These are phyloP conservation scores for Deilephila porcellus DNA, from an alignment of 2,888 invertebrate species.

Conservation along the genomic window DNA sequence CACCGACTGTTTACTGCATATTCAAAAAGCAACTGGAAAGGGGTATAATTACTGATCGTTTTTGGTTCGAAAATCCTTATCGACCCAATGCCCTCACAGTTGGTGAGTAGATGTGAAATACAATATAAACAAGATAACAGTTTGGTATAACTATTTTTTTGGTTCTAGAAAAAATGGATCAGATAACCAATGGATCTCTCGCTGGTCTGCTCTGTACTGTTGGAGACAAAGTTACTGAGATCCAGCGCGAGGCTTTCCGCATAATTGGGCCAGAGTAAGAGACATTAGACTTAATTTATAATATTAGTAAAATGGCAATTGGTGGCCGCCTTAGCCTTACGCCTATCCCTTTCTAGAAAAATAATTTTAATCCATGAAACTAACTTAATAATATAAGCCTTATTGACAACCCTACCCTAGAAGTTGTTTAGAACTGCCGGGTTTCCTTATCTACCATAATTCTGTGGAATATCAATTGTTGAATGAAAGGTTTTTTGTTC, in stretches of 20 bases:
- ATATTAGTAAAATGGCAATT: neutral
- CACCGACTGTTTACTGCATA: constrained; percentile 93
- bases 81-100: constrained; percentile 56
- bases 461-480: neutral
- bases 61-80: constrained; percentile 85
- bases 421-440: too few relatives aligned
- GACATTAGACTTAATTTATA: neutral
- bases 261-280: constrained; percentile 17
- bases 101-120: constrained; percentile 43
- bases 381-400: too few relatives aligned
- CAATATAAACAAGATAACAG: neutral
- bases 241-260: constrained; percentile 25
- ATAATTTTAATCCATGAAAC: neutral
- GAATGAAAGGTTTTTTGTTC: constrained; percentile 31
- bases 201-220: constrained; percentile 11
- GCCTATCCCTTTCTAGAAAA: neutral
- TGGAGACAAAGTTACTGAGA: constrained; percentile 21
- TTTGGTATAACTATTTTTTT: neutral
- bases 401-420: too few relatives aligned
- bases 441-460: too few relatives aligned
- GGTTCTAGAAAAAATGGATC: constrained; percentile 3
- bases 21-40: constrained; percentile 93
- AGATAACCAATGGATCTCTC: constrained; percentile 18
- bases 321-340: neutral
- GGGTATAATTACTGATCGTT: constrained; percentile 91